phyloP scores from a whole-genome alignment of 1,140 invertebrate species.

The Pemphigus obesinymphae region DNA sequence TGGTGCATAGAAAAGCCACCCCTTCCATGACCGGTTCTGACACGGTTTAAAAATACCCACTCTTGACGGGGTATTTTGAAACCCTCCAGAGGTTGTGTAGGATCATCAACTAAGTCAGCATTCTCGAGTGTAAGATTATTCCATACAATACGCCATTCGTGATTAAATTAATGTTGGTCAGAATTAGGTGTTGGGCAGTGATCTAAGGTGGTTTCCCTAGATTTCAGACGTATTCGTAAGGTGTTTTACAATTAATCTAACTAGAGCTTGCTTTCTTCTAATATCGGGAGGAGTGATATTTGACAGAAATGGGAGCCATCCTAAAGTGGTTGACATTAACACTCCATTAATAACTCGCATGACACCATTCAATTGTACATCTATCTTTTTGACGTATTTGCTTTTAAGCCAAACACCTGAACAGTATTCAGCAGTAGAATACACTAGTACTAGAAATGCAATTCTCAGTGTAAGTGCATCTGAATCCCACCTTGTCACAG shows the following conservation, averaged over 20 bases:
- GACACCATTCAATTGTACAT: too few species aligned
- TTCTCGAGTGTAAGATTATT: too few species aligned
- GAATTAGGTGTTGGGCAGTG: not conserved
- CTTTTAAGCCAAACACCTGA: not conserved
- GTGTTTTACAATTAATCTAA: not conserved
- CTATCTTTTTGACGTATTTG: not conserved
- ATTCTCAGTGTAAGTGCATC: not conserved
- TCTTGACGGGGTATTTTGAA: not conserved
- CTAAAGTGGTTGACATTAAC: not conserved
- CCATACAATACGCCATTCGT: not conserved
- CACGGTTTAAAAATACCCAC: not conserved
- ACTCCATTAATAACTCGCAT: not conserved
- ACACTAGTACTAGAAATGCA: not conserved
- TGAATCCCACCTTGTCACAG: not conserved
- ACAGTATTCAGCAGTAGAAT: not conserved
- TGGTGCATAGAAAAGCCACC: not conserved
- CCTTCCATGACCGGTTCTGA: conserved; percentile 1
- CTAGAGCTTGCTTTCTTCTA: not conserved
- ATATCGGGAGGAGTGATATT: not conserved
- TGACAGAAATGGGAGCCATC: not conserved
- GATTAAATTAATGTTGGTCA: not conserved
- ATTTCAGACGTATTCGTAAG: not conserved
- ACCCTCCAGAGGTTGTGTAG: too few species aligned
- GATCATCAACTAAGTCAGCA: too few species aligned
- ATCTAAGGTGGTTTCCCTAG: not conserved